These are phyloP conservation scores for Azorinus chamasolen DNA, from an alignment of 2,888 invertebrate genomes.

Conservation along the genomic window DNA sequence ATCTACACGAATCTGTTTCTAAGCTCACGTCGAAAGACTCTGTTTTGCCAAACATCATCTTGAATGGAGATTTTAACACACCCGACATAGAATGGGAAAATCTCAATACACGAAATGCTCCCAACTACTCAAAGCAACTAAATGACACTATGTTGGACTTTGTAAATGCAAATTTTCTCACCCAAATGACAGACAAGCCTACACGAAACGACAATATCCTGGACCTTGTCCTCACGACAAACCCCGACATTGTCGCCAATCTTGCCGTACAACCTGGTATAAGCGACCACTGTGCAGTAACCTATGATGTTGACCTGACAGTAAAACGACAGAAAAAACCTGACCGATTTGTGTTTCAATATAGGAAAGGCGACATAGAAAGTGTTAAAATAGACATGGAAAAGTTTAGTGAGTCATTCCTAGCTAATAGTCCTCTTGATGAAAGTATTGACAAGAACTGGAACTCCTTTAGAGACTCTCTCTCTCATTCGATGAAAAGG, in stretches of 20 bases:
- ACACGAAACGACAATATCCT: constrained; percentile 26
- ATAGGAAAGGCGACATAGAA: too few species aligned
- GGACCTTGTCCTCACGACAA: constrained; percentile 34
- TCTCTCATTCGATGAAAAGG: constrained; percentile 32
- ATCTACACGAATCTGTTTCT: constrained; percentile 22
- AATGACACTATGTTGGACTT: constrained; percentile 35
- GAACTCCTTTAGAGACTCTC: too few species aligned
- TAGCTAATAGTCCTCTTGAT: too few species aligned
- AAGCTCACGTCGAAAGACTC: constrained; percentile 17
- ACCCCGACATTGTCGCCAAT: constrained; percentile 23
- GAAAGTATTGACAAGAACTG: too few species aligned
- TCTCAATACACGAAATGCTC: too few species aligned
- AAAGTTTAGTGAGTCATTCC: too few species aligned
- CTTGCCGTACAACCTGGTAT: too few species aligned
- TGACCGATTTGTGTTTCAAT: too few species aligned
- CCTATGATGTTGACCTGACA: too few species aligned
- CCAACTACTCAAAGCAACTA: constrained; percentile 24
- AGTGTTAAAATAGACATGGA: too few species aligned
- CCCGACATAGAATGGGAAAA: constrained; percentile 32
- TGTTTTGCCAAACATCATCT: constrained; percentile 23
- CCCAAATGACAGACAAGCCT: constrained; percentile 32
- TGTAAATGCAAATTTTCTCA: constrained; percentile 40
- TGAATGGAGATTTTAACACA: constrained; percentile 40
- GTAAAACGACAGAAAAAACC: too few species aligned
- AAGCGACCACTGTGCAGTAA: too few species aligned